Conservation (phyloP, 2,888 invertebrate species). For the Leistus spinibarbis region DNA sequence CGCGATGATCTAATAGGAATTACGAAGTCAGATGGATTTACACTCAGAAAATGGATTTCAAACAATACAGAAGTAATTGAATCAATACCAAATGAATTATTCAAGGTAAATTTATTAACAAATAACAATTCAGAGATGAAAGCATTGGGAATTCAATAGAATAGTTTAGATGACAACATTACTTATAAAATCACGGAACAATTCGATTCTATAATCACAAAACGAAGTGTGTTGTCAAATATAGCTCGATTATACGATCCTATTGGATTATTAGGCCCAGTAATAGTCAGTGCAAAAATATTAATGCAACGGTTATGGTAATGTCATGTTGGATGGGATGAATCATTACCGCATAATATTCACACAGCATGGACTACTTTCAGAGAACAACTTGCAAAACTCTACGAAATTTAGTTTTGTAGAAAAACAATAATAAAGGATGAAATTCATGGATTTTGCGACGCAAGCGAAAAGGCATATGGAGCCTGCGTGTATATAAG, state of each 20-base stretch:
- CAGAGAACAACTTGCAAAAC: background rate
- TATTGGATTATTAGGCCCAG: background rate
- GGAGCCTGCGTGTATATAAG: background rate
- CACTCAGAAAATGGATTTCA: background rate
- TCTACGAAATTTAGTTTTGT: background rate
- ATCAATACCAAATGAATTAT: background rate
- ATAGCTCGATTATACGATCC: conserved; percentile 9
- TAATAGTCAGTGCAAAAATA: background rate
- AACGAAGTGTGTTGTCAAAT: conserved; percentile 4
- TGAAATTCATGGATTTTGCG: background rate
- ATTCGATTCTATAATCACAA: background rate
- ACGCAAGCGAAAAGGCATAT: background rate
- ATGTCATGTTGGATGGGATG: background rate
- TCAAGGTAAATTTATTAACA: too few species aligned
- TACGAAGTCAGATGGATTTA: background rate
- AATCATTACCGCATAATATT: background rate
- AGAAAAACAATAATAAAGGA: background rate
- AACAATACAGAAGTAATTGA: background rate
- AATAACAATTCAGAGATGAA: too few species aligned
- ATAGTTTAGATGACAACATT: too few species aligned
- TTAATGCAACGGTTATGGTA: background rate
- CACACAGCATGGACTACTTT: background rate
- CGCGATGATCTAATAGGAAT: background rate
- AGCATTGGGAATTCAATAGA: too few species aligned
- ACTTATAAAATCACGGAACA: background rate